These are phyloP conservation scores for Cataglyphis cursor DNA, from an alignment of 2,888 invertebrate genomes.

Conservation along the genomic window DNA sequence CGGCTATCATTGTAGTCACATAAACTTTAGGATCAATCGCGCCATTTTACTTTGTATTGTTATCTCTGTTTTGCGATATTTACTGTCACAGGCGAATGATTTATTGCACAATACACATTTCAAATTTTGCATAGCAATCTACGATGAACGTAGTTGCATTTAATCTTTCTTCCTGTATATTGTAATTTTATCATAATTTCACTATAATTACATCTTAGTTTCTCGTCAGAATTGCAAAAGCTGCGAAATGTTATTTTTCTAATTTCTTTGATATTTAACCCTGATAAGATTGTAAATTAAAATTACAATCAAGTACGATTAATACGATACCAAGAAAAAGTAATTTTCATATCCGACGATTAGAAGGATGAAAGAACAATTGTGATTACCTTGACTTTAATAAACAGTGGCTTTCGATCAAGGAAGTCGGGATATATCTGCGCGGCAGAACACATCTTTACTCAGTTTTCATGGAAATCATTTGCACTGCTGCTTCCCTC, in stretches of 20 bases:
- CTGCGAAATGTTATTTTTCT: not conserved
- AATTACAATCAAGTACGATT: not conserved
- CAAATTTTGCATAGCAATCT: constrained; percentile 2
- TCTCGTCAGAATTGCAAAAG: not conserved
- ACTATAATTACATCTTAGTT: constrained; percentile 9
- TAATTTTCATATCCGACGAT: not conserved
- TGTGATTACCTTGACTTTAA: constrained; percentile 49
- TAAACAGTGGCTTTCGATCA: constrained; percentile 37
- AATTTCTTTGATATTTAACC: not conserved
- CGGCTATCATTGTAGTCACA: not conserved
- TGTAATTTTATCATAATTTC: not conserved
- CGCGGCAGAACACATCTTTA: constrained; percentile 57
- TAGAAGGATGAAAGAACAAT: constrained; percentile 25
- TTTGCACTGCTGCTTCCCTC: constrained; percentile 49
- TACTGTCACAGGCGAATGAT: not conserved
- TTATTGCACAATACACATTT: not conserved
- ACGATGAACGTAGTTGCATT: not conserved
- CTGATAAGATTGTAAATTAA: constrained; percentile 12
- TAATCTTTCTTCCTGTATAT: not conserved
- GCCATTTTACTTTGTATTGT: constrained; percentile 13
- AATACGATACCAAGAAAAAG: not conserved
- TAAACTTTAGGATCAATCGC: not conserved
- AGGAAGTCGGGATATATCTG: constrained; percentile 53
- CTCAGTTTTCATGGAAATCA: constrained; percentile 62
- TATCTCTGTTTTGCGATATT: constrained; percentile 18